These are phyloP conservation scores for Cacajao melanocephalus DNA, from an alignment of 2,797 vertebrate genomes.

Conservation along the genomic window DNA sequence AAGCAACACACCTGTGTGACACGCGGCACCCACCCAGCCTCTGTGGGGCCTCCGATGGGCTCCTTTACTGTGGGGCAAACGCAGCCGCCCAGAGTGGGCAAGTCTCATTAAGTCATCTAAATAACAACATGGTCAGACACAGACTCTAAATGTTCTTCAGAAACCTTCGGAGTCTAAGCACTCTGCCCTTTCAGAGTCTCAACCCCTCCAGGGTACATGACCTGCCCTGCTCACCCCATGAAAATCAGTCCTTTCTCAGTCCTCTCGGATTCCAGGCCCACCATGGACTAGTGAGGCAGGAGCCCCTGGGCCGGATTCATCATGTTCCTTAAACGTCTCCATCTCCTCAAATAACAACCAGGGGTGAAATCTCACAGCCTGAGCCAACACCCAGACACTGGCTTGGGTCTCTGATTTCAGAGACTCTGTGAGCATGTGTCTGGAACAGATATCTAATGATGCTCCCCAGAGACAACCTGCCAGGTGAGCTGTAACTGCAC, in stretches of 20 bases:
- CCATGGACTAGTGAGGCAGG: neutral
- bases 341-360: neutral
- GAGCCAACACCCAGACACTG: neutral
- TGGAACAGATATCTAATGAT: neutral
- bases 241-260: neutral
- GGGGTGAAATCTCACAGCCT: neutral
- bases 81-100: neutral
- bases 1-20: neutral
- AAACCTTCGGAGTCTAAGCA: neutral
- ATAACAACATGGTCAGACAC: neutral
- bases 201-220: neutral
- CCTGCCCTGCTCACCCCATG: neutral
- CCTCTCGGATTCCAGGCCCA: neutral
- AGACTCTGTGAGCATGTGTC: neutral
- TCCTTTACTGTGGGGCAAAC: neutral
- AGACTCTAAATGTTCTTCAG: neutral
- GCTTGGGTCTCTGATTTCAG: neutral
- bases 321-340: neutral
- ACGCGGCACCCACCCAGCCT: neutral
- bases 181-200: neutral
- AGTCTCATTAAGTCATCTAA: neutral
- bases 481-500: neutral
- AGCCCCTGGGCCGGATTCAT: neutral
- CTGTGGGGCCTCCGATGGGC: neutral
- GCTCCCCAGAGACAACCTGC: neutral